phyloP scores from a whole-genome alignment of 2,113 vertebrate genomes.

The Cavia porcellus region DNA sequence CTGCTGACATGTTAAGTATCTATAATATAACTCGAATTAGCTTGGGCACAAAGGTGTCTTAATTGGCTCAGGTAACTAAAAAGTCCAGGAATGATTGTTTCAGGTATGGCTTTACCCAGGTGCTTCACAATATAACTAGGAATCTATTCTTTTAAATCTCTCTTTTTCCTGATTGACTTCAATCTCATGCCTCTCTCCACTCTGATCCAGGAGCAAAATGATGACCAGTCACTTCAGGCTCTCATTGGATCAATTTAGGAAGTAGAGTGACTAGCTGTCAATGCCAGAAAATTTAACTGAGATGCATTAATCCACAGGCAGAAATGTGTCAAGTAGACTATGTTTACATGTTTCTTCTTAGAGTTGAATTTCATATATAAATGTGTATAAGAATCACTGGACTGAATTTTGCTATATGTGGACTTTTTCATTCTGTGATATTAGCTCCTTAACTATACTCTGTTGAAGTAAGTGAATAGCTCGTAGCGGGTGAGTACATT shows the following conservation, averaged over 20 bases:
- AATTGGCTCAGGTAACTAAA: neutral
- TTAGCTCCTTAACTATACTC: slow-evolving; percentile 10
- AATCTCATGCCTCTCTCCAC: neutral
- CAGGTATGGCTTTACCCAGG: neutral
- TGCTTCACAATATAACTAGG: neutral
- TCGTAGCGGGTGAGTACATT: neutral
- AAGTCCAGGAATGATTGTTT: neutral
- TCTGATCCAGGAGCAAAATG: neutral
- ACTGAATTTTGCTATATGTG: neutral
- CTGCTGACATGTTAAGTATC: neutral
- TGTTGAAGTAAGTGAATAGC: neutral
- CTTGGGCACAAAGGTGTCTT: neutral
- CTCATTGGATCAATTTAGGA: neutral
- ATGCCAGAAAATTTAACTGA: neutral
- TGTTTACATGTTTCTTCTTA: neutral
- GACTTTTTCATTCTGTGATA: neutral
- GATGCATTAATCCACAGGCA: neutral
- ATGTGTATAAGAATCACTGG: neutral
- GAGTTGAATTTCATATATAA: neutral
- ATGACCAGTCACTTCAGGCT: neutral
- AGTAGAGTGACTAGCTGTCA: neutral
- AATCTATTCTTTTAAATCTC: neutral
- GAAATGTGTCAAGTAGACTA: neutral
- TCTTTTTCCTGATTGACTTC: neutral
- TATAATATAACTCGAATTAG: neutral